These are phyloP conservation scores for Beroe forskalii DNA, from an alignment of 37 sponge, comb jelly and placozoan genomes.

Conservation along the genomic window DNA sequence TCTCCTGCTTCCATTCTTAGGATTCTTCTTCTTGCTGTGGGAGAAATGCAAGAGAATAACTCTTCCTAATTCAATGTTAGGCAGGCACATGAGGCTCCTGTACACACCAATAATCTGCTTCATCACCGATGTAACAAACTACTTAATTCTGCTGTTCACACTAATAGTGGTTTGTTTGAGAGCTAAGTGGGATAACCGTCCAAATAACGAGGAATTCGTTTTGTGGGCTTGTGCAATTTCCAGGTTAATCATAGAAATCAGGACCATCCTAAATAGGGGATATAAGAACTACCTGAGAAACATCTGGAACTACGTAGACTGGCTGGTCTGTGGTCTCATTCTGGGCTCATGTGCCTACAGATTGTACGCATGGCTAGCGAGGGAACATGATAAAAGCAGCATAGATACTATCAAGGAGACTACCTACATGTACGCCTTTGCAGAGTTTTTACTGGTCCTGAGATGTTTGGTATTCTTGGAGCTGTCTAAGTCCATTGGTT, in stretches of 20 bases:
- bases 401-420: not conserved
- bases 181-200: not conserved
- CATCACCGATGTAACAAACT: constrained; percentile 9
- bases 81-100: not conserved
- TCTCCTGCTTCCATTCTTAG: not conserved
- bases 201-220: not conserved
- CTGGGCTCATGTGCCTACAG: not conserved
- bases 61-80: not conserved
- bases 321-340: not conserved
- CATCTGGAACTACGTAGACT: constrained; percentile 39
- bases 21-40: not conserved
- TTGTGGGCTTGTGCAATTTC: not conserved
- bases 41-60: not conserved
- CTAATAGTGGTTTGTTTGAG: not conserved
- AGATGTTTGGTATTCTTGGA: not conserved
- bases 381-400: not conserved
- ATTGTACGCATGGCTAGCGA: not conserved
- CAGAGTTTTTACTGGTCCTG: not conserved
- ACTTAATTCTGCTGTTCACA: not conserved
- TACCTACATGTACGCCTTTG: constrained; percentile 2
- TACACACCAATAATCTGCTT: not conserved
- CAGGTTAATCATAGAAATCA: not conserved
- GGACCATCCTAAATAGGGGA: not conserved
- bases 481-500: not conserved
- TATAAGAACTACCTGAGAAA: not conserved